phyloP scores from a whole-genome alignment of 1,140 invertebrate genomes.

The Argopecten irradians region DNA sequence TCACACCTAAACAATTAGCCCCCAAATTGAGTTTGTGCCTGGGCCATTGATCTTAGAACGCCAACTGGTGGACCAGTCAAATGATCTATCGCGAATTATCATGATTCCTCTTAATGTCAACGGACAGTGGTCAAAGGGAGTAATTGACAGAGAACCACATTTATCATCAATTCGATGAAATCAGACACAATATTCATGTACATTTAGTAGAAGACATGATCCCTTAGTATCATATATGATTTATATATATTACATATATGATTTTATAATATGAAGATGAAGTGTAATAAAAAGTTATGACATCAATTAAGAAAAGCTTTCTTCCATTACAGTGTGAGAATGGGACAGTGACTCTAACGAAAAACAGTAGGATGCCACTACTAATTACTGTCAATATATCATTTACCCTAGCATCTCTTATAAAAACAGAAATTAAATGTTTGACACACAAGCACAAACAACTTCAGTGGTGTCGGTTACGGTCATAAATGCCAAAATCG shows the following conservation, averaged over 20 bases:
- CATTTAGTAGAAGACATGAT: not conserved
- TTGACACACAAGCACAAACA: conserved; percentile 10
- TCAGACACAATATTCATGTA: not conserved
- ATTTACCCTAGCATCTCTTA: not conserved
- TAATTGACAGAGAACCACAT: not conserved
- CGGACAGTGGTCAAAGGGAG: not conserved
- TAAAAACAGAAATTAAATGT: not conserved
- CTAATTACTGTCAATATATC: not conserved
- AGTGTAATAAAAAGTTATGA: no score
- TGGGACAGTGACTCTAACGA: no score
- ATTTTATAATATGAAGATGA: no score
- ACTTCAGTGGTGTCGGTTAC: not conserved
- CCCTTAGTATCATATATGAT: no score
- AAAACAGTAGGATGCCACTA: not conserved
- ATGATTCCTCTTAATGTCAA: not conserved
- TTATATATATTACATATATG: no score
- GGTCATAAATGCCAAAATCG: conserved; percentile 1
- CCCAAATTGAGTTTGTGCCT: conserved; percentile 40
- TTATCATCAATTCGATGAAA: not conserved
- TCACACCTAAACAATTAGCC: conserved; percentile 40
- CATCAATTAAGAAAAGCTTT: no score
- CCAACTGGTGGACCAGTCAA: not conserved
- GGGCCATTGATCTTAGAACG: conserved; percentile 27
- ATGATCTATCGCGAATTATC: conserved; percentile 2
- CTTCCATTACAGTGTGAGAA: not conserved